Percentiles rank a stretch among this genome's conserved stretches.
Evolutionary conservation across 37 sponge, comb jelly and placozoan species (phyloP).

Genomic region (Diacarnus erythraeanus): DNA sequence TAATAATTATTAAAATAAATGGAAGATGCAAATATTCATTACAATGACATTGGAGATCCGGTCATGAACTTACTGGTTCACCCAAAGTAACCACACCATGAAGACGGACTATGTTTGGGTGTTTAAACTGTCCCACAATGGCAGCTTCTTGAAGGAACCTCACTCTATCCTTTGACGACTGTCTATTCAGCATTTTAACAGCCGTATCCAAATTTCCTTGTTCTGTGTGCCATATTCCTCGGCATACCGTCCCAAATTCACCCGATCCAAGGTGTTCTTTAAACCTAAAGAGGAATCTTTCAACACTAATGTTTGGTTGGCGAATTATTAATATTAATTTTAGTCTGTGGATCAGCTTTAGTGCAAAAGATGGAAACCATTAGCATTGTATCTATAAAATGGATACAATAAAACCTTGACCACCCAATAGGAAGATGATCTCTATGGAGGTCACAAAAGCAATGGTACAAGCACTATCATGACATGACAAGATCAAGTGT

Average conservation of each 20-base stretch:
- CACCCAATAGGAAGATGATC: too few species aligned
- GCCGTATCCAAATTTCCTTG: constrained; percentile 37
- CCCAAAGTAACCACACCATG: constrained; percentile 55
- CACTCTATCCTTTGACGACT: constrained; percentile 8
- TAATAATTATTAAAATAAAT: neutral
- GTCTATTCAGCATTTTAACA: constrained; percentile 30
- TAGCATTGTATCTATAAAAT: too few species aligned
- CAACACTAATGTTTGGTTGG: too few species aligned
- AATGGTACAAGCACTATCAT: too few species aligned
- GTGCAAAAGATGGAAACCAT: too few species aligned
- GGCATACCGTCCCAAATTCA: constrained; percentile 40
- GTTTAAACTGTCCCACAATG: constrained; percentile 61
- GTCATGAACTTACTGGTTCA: constrained; percentile 33
- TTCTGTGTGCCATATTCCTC: constrained; percentile 34
- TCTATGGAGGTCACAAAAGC: too few species aligned
- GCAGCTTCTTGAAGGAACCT: constrained; percentile 63
- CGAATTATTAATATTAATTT: too few species aligned
- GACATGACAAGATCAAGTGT: too few species aligned
- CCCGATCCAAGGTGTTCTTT: constrained; percentile 49
- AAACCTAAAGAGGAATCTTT: constrained; percentile 21
- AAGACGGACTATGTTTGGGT: constrained; percentile 48
- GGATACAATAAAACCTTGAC: too few species aligned
- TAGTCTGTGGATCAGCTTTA: too few species aligned
- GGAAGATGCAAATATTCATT: neutral
- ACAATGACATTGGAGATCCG: too few species aligned